Evolutionary conservation across 2,113 vertebrate genomes (phyloP), one percentile per base, ranked within the genome.

Genomic region (Osmerus eperlanus): DNA sequence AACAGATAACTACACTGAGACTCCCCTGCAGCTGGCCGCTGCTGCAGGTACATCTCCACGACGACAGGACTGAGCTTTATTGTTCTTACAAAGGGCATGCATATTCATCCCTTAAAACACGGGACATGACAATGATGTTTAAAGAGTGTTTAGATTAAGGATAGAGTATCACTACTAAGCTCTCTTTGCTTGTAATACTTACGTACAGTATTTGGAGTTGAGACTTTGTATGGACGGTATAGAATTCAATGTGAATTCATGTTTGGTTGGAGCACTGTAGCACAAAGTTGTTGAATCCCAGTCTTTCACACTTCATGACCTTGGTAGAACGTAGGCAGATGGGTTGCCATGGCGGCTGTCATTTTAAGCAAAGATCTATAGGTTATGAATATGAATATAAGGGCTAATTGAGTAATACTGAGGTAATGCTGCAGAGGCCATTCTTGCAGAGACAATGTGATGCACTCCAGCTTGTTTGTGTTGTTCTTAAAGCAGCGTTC

Each of bases 11-110:
- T 88, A 90, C 81, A 84, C 91, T 0, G 93, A 94, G 83, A 92
- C 93, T 6, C 93, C 93, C 2, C 89, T 94, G 1, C 93, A 94
- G 76, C 85, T 94, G 64, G 93, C 93, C 3, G 83, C 93, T 0
- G 91, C 92, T 18, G 93, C 93, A 91, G 93, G 93, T 94, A 78
- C 71, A 19, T 11, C 2, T 41, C 32, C 15, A 2, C 4, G 12
- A 14, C 3, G 12, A 14, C 3, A 28, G 9, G 52, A 6, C n/a
- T 21, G 54, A 36, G 47, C 4, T 14, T 9, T 62, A 11, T 19
- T 23, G 36, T 32, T 18, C 36, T 19, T 23, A 14, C 25, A 29
- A 13, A 1, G 23, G 23, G 32, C 9, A 19, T 47, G 41, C 9
- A 5, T 47, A 47, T 5, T 47, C 41, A 47, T 47, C 41, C 41